Base-by-base conservation (phyloP, 2,797 vertebrate genomes). In the Lateolabrax maculatus region DNA sequence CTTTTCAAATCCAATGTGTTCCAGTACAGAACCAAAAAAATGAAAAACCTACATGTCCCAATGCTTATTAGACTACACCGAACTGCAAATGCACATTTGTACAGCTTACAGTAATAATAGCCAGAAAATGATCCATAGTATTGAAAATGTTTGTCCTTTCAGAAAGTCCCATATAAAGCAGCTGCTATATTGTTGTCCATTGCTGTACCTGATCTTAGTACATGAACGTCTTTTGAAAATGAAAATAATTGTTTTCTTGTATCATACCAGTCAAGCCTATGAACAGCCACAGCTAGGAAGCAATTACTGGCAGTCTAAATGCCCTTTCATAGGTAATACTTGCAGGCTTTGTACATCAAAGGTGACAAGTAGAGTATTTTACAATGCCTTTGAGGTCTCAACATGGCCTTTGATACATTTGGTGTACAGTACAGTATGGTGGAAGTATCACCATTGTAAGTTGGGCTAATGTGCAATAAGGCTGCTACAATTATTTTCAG, bases 71-170 rank as follows among this genome's bases (percentile, higher is more conserved):
- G 61, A 48, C 61, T 11, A n/a, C 43, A 3, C 25, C 72, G 39
- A 67, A 61, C 39, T 70, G 44, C 68, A 64, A 83, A 83, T 61
- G 37, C 31, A 34, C 31, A 78, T 88, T 83, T 81, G 55, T 79
- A 79, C 61, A 68, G 65, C 57, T 75, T 61, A 58, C 9, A 19
- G 27, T n/a, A 63, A 73, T 82, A 78, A 79, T 39, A 43, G 37
- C 62, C 46, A 64, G 31, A 65, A 81, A 76, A 78, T 78, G 36
- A 83, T 87, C 74, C 56, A 82, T 71, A 81, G 31, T 61, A 71
- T 63, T 83, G 60, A 53, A 82, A 85, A 31, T 46, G 12, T 70
- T 65, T 68, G 37, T 71, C 31, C 64, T 75, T 66, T 69, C 41
- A 72, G 61, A 77, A 70, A 71, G 23, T 61, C 55, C 25, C 36